Percentiles rank a stretch among this genome's conserved stretches.
These are phyloP conservation scores for Tetanocera ferruginea DNA, from an alignment of 2,888 invertebrate genomes.

Conservation along the genomic window DNA sequence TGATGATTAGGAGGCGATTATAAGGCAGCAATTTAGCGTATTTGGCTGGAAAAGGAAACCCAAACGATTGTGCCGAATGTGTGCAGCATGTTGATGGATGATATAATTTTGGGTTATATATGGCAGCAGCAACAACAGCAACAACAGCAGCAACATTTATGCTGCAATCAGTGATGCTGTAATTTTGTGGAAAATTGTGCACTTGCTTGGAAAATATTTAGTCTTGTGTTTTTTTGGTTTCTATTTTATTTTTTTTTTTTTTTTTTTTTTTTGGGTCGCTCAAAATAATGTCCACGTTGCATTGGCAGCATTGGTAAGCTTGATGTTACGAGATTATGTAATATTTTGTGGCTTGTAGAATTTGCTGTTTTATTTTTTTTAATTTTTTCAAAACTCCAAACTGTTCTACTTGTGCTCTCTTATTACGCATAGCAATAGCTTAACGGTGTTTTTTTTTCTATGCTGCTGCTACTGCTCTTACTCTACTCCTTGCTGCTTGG, in stretches of 20 bases:
- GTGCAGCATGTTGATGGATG: slow-evolving; percentile 7
- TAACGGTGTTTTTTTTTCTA: background rate
- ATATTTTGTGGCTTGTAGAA: background rate
- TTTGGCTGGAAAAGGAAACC: slow-evolving; percentile 4
- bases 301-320: background rate
- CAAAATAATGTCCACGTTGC: background rate
- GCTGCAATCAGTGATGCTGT: background rate
- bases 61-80: background rate
- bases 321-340: background rate
- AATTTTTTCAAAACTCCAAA: background rate
- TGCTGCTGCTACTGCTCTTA: background rate
- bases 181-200: slow-evolving; percentile 11
- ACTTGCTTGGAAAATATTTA: slow-evolving; percentile 11
- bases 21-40: slow-evolving; percentile 31
- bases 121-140: slow-evolving; percentile 1
- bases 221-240: background rate
- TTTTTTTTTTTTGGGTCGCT: background rate
- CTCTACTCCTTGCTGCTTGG: background rate
- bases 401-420: background rate
- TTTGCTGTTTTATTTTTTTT: background rate
- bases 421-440: background rate
- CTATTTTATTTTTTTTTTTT: background rate
- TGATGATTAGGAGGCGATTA: slow-evolving; percentile 31
- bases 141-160: slow-evolving; percentile 2
- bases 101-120: slow-evolving; percentile 14